A percentile compares a stretch with the other conserved stretches of the same genome.
Evolutionary conservation across 2,888 invertebrate genomes (phyloP).

Genomic region (Morpho achilles): DNA sequence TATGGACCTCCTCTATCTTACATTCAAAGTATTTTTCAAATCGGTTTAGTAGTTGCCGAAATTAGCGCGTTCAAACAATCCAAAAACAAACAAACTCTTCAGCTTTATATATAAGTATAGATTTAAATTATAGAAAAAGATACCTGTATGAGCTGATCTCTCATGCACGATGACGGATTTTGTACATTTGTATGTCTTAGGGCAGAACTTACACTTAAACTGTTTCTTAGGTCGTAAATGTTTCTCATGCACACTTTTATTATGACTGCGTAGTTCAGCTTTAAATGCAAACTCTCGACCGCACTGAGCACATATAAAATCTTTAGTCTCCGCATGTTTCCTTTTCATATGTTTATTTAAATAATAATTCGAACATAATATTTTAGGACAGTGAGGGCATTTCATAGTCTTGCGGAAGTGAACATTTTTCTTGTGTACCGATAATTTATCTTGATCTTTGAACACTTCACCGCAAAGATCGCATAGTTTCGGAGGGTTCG

Average conservation of each 20-base stretch:
- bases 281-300: conserved; percentile 54
- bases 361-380: conserved; percentile 48
- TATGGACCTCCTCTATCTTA: no score
- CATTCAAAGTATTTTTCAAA: no score
- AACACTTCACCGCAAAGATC: conserved; percentile 62
- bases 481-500: conserved; percentile 48
- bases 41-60: no score
- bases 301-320: conserved; percentile 59
- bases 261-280: conserved; percentile 52
- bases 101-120: no score
- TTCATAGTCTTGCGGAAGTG: conserved; percentile 48
- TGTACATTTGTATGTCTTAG: conserved; percentile 57
- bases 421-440: conserved; percentile 45
- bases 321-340: conserved; percentile 45
- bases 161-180: conserved; percentile 68
- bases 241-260: conserved; percentile 54
- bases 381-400: conserved; percentile 55
- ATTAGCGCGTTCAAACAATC: no score
- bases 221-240: conserved; percentile 43
- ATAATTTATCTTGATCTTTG: conserved; percentile 43
- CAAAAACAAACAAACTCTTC: no score
- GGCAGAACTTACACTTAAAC: conserved; percentile 58
- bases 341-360: conserved; percentile 57
- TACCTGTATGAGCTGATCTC: conserved; percentile 73
- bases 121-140: no score